Base-by-base conservation (phyloP, 2,113 vertebrate genomes). In the Pluvialis apricaria region DNA sequence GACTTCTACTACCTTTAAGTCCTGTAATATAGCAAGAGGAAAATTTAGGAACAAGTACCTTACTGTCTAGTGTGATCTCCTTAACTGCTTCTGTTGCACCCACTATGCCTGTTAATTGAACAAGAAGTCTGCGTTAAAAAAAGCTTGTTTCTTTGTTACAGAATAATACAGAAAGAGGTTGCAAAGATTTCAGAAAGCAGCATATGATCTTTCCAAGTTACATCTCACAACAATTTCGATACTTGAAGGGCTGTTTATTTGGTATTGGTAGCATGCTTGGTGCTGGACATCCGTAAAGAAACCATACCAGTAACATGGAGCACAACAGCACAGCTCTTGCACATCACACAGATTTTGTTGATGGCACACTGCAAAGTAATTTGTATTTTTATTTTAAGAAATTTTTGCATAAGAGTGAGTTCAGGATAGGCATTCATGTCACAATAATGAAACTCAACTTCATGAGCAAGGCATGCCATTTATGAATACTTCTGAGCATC, bases 31-130 rank as follows among this genome's bases (percentile, higher is more conserved):
- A 90, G 45, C 21, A 93, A 55, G 12, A 54, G 6, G 42, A 84
- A 91, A 83, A 81, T 61, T 85, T 8, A 92, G 51, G 80, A 97
- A 64, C 34, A 85, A 81, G 44, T 98, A 99, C 99, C 99, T 99
- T 99, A 91, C 98, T 99, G 97, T 99, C 99, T 98, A 99, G 90
- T 26, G 99, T 99, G 94, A 99, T 99, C 90, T 99, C 99, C 82
- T 98, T 98, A 45, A 99, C 98, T 57, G 99, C 98, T 91, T 99
- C 99, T 11, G 98, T 99, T 95, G 98, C 97, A 38, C 99, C 99
- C 84, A 97, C 89, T 89, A 99, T 66, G 95, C 99, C 99, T 99
- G 95, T 86, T 86, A 95, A 97, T 72, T 26, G 49, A 97, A 91
- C 6, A 69, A 72, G 29, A 95, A 81, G 32, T 76, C 44, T 60